Evolutionary conservation across 2,888 invertebrate genomes (phyloP).

Genomic region (Strigamia transsilvanica): DNA sequence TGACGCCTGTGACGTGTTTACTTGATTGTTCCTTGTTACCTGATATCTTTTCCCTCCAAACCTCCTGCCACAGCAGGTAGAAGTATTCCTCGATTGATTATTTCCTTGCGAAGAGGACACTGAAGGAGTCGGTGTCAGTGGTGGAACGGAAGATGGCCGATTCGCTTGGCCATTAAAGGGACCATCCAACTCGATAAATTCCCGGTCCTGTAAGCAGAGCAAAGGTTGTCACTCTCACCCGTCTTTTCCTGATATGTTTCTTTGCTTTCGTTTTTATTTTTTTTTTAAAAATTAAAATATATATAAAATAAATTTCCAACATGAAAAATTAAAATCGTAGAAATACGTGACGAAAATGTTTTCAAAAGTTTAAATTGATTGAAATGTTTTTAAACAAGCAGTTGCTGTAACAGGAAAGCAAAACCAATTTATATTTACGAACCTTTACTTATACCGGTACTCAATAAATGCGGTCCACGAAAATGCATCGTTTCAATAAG

Average conservation of each 20-base stretch:
- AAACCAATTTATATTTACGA: too few relatives aligned
- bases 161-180: constrained; percentile 93
- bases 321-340: constrained; percentile 2
- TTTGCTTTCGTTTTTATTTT: not conserved
- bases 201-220: constrained; percentile 78
- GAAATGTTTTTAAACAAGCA: not conserved
- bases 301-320: not conserved
- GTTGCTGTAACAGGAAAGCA: constrained; percentile 6
- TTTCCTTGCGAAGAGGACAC: constrained; percentile 56
- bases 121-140: constrained; percentile 76
- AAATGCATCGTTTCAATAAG: too few relatives aligned
- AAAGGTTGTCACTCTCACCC: constrained; percentile 37
- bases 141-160: constrained; percentile 71
- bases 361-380: not conserved
- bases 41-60: constrained; percentile 88
- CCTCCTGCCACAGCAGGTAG: constrained; percentile 82
- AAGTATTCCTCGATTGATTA: constrained; percentile 66
- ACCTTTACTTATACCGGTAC: too few relatives aligned
- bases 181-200: constrained; percentile 95
- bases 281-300: not conserved
- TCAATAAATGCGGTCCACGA: too few relatives aligned
- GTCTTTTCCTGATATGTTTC: not conserved
- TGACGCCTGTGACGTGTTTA: constrained; percentile 36
- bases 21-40: constrained; percentile 67
- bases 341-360: constrained; percentile 30